Evolutionary conservation across 1,140 invertebrate species (phyloP).

Genomic region (Leguminivora glycinivorella): DNA sequence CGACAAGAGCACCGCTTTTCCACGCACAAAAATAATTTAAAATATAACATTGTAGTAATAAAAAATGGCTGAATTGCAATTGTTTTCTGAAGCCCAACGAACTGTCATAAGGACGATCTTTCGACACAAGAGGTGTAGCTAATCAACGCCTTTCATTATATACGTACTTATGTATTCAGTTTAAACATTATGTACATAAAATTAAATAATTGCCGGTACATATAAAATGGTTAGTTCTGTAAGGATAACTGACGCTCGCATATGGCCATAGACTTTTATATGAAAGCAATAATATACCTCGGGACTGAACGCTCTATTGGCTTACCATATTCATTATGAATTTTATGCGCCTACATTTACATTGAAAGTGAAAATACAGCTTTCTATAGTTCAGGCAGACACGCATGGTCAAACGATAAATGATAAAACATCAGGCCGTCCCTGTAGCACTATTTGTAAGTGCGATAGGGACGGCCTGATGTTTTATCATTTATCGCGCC

Average conservation of each 20-base stretch:
- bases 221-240: slow-evolving; percentile 9
- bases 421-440: too few species aligned
- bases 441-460: too few species aligned
- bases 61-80: too few species aligned
- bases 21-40: too few species aligned
- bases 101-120: too few species aligned
- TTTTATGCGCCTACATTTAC: background rate
- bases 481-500: too few species aligned
- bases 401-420: too few species aligned
- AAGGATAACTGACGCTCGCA: slow-evolving; percentile 5
- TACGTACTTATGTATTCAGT: slow-evolving; percentile 19
- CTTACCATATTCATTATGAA: background rate
- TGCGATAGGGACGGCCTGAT: too few species aligned
- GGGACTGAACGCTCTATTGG: slow-evolving; percentile 39
- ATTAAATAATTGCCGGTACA: slow-evolving; percentile 1
- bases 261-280: slow-evolving; percentile 38
- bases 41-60: too few species aligned
- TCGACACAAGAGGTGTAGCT: too few species aligned
- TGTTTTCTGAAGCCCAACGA: too few species aligned
- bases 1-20: too few species aligned
- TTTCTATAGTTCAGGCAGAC: background rate
- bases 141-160: slow-evolving; percentile 8
- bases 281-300: background rate
- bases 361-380: background rate
- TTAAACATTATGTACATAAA: slow-evolving; percentile 3